Conservation (phyloP, 2,888 invertebrate species). For the Acronicta aceris region DNA sequence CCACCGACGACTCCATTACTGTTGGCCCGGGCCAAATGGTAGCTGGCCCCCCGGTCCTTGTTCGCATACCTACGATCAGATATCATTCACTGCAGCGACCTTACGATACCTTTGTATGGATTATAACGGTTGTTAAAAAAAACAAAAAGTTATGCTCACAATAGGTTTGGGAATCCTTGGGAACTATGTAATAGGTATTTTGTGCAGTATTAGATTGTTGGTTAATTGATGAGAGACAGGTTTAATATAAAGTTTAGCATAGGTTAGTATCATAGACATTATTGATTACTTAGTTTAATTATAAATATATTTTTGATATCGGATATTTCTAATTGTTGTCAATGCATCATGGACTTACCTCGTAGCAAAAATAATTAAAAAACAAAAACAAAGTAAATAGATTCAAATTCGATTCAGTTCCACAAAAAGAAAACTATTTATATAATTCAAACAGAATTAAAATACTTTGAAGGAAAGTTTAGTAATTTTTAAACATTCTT, state of each 20-base stretch:
- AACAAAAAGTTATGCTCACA: constrained; percentile 38
- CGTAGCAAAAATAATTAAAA: too few relatives aligned
- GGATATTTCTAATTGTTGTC: too few relatives aligned
- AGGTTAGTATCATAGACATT: too few relatives aligned
- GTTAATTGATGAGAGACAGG: not conserved
- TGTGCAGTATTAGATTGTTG: constrained; percentile 11
- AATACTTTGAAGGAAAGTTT: too few relatives aligned
- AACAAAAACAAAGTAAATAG: too few relatives aligned
- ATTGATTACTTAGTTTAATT: too few relatives aligned
- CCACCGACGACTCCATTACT: constrained; percentile 91
- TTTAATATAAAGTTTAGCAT: not conserved
- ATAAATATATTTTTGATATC: too few relatives aligned
- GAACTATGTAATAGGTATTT: constrained; percentile 29
- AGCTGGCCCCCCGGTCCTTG: constrained; percentile 92
- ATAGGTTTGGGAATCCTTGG: constrained; percentile 43
- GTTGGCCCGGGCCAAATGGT: constrained; percentile 91
- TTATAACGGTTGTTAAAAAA: constrained; percentile 27
- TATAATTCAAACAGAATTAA: too few relatives aligned
- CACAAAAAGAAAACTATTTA: too few relatives aligned
- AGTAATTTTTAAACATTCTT: too few relatives aligned
- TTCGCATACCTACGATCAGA: constrained; percentile 86
- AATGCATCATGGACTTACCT: too few relatives aligned
- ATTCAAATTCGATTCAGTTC: too few relatives aligned
- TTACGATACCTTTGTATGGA: constrained; percentile 36
- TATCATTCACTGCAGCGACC: constrained; percentile 48